Evolutionary conservation across 2,113 vertebrate species (phyloP), one percentile per base, ranked within the genome.

Genomic region (Python bivittatus): DNA sequence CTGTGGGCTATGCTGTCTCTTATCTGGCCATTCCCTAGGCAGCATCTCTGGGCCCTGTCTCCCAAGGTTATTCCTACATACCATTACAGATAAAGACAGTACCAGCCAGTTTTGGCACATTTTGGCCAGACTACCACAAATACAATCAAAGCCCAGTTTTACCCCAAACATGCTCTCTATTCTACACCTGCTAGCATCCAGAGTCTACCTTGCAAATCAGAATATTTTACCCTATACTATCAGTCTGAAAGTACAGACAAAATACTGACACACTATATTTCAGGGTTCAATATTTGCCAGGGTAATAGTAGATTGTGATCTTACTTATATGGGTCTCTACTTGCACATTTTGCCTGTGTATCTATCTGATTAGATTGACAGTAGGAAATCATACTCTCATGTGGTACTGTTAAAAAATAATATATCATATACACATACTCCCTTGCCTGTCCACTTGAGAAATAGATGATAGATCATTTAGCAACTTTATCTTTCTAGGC

Each of bases 401-500:
- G 72, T 0, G 0, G 8, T 4, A 22, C 44, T 93, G 91, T 54
- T 84, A 68, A 60, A 88, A 93, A 72, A 88, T 72, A 58, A 84
- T 38, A 93, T 90, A 89, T 38, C 84, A 72, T 25, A 60, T 9
- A 23, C 2, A 86, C 4, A 23, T 13, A 53, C 87, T 56, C 13
- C 88, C 11, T 48, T 88, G 68, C 56, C 9, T 84, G 42, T 57
- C 57, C 89, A 86, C 90, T 91, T 93, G 60, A 54, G 1, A 13
- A 56, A 92, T 88, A 93, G 90, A 48, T 53, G 53, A 95, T 93
- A 94, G 86, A 95, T 94, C 93, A 96, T 92, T 94, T 90, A 94
- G 57, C 9, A 0, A 2, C 90, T 95, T 95, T 88, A 93, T 93
- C 89, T 92, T 91, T 79, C n/a, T 79, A 38, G n/a, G 15, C n/a